These are phyloP conservation scores for Himantopus leucocephalus DNA, from an alignment of 2,113 vertebrate genomes.

Conservation along the genomic window DNA sequence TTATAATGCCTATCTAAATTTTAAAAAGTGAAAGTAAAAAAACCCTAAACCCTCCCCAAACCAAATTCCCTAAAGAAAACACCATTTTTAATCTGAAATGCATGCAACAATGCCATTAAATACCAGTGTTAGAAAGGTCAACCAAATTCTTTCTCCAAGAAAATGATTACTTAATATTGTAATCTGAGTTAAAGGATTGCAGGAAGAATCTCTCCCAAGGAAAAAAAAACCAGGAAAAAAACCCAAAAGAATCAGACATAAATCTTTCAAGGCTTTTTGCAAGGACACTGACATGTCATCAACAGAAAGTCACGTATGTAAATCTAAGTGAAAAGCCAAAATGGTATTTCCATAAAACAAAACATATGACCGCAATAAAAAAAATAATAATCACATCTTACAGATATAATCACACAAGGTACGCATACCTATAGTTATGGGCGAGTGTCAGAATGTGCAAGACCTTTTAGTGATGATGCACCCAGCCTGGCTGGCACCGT, in stretches of 20 bases:
- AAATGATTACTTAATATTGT: not conserved
- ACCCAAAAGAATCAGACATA: not conserved
- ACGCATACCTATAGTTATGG: not conserved
- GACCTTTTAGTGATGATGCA: not conserved
- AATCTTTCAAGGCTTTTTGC: not conserved
- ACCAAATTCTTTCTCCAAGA: not conserved
- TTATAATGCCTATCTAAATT: not conserved
- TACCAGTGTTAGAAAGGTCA: not conserved
- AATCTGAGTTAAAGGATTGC: not conserved
- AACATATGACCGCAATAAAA: not conserved
- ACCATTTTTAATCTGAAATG: not conserved
- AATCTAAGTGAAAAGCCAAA: not conserved
- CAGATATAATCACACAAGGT: not conserved
- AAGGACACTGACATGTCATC: not conserved
- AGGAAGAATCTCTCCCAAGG: not conserved
- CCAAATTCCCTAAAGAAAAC: not conserved
- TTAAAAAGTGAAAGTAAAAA: not conserved
- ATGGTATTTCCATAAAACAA: not conserved
- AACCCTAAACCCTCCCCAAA: not conserved
- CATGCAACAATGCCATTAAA: not conserved
- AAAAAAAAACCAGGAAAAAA: not conserved
- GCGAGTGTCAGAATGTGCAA: not conserved
- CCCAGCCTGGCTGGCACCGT: not conserved
- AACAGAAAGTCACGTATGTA: not conserved
- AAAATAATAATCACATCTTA: not conserved